Conservation (phyloP, 2,888 invertebrate species). For the Microplitis deprimator region DNA sequence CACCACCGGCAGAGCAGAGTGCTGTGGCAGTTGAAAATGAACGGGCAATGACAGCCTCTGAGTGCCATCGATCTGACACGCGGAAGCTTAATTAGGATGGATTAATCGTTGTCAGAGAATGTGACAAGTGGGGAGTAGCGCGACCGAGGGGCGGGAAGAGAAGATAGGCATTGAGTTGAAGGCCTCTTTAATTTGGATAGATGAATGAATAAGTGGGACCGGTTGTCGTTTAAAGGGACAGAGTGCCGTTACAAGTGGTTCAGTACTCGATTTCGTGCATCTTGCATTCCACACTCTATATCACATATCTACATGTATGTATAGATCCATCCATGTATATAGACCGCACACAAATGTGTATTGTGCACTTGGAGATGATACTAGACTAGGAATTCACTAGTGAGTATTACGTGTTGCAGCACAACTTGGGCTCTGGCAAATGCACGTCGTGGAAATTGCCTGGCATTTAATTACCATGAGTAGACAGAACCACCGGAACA, state of each 20-base stretch:
- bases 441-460: constrained; percentile 67
- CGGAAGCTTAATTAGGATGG: constrained; percentile 20
- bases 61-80: constrained; percentile 26
- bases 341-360: constrained; percentile 6
- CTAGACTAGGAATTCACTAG: constrained; percentile 14
- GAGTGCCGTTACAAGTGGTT: constrained; percentile 44
- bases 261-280: constrained; percentile 34
- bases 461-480: constrained; percentile 70
- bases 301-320: not conserved
- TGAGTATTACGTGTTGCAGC: constrained; percentile 36
- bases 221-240: constrained; percentile 17
- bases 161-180: not conserved
- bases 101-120: constrained; percentile 17
- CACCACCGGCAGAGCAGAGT: not conserved
- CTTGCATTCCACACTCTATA: constrained; percentile 20
- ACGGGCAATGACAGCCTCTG: constrained; percentile 5
- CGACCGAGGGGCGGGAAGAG: not conserved
- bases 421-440: constrained; percentile 57
- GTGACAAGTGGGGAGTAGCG: constrained; percentile 13
- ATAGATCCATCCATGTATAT: not conserved
- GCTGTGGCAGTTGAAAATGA: not conserved
- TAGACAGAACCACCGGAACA: constrained; percentile 57
- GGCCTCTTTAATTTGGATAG: constrained; percentile 7
- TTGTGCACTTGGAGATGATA: constrained; percentile 30
- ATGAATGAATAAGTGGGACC: constrained; percentile 23